Percentiles rank a stretch among this genome's conserved stretches.
These are phyloP conservation scores for Australoheros facetus DNA, from an alignment of 2,797 vertebrate species.

Conservation along the genomic window DNA sequence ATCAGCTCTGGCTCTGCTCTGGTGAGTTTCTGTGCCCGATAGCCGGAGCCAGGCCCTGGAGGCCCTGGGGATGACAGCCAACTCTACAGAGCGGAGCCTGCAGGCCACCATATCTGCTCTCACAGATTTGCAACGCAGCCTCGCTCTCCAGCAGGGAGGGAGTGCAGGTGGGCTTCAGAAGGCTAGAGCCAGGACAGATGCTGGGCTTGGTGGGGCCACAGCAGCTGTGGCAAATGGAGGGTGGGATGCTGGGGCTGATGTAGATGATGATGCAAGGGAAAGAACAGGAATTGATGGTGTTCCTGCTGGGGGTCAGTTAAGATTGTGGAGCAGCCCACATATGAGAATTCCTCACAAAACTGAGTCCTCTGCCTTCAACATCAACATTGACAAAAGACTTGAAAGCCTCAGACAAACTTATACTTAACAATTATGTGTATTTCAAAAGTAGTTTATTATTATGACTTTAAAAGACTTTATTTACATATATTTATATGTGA, in stretches of 20 bases:
- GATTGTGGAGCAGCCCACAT: constrained; percentile 20
- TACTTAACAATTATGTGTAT: constrained; percentile 79
- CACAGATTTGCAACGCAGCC: constrained; percentile 19
- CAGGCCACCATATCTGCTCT: constrained; percentile 35
- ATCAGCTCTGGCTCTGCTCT: constrained; percentile 31
- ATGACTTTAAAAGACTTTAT: background rate
- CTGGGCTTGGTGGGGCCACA: background rate
- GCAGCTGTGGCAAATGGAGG: background rate
- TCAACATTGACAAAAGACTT: constrained; percentile 29
- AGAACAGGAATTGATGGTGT: background rate
- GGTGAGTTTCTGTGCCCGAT: constrained; percentile 7
- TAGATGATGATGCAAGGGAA: background rate
- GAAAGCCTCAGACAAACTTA: constrained; percentile 71
- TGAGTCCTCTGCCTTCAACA: constrained; percentile 35
- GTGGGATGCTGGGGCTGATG: background rate
- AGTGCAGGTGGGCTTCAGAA: constrained; percentile 11
- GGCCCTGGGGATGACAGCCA: constrained; percentile 31
- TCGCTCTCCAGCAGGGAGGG: constrained; percentile 11
- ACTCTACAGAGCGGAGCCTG: constrained; percentile 16
- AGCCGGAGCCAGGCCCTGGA: constrained; percentile 28
- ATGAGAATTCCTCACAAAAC: constrained; percentile 57
- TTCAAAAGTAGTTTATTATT: constrained; percentile 76
- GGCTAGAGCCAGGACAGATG: background rate
- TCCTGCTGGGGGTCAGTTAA: constrained; percentile 5
- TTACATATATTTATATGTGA: background rate